Conservation (phyloP, 2,888 invertebrate species). For the Cephus sareptanus region DNA sequence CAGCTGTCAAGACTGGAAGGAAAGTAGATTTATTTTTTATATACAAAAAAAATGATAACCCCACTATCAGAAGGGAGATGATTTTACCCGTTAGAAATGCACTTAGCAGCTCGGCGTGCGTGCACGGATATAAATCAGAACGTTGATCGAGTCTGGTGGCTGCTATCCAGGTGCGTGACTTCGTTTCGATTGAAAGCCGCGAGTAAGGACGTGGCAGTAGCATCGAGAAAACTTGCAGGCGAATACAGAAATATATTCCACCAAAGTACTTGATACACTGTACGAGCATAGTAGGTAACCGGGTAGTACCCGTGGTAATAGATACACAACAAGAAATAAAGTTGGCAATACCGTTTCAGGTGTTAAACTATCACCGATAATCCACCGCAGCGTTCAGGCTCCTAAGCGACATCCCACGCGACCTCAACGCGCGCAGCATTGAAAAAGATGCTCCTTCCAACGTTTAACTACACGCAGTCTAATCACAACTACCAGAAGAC, state of each 20-base stretch:
- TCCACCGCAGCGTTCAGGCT: neutral
- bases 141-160: neutral
- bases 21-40: neutral
- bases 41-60: neutral
- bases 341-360: neutral
- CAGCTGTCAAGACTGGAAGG: neutral
- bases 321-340: neutral
- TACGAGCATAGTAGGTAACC: neutral
- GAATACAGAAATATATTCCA: neutral
- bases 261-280: neutral
- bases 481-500: neutral
- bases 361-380: neutral
- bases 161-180: neutral
- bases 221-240: neutral
- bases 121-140: constrained; percentile 1
- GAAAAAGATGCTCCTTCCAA: neutral
- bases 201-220: neutral
- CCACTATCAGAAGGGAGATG: neutral
- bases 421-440: neutral
- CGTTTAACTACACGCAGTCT: neutral
- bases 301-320: neutral
- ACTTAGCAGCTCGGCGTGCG: neutral
- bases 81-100: neutral
- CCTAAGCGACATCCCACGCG: neutral
- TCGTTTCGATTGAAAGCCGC: neutral